Evolutionary conservation across 2,113 vertebrate genomes (phyloP), one percentile per base, ranked within the genome.

Genomic region (Odontophorus gujanensis): DNA sequence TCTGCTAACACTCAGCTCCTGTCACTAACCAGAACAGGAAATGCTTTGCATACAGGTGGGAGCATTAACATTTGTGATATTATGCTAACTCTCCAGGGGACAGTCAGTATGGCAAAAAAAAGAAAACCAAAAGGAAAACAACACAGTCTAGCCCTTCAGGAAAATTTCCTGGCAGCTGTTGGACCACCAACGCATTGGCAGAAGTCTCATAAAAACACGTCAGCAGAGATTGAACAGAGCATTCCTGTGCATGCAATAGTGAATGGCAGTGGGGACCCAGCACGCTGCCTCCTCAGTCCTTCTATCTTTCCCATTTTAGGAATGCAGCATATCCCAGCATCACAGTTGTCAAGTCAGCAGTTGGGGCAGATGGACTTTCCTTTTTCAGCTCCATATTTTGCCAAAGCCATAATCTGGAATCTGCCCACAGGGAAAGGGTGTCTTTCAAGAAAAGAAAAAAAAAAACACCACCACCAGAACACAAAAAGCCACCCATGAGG

Each of bases 231-330:
- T 5, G 45, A 51, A 6, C 62, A 34, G 43, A 87, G 81, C 74
- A 6, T 14, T 0, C 1, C 48, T 53, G 51, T 4, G 32, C 50
- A 8, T 0, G 8, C 50, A 5, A 1, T 0, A 1, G 11, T 0
- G 32, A 72, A 7, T 38, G 2, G 47, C 0, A 1, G n/a, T 36
- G 1, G 2, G 28, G 24, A 22, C 13, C 0, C 0, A 10, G 20
- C 5, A 6, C 0, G 1, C 4, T 2, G 51, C 66, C 50, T 50
- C 69, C 72, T 1, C 3, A 12, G 19, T 36, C 72, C 19, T 5
- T 4, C 82, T 30, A 3, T 11, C 83, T 24, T 47, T 32, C 65
- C 65, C 53, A 57, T 32, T 57, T 21, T 0, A 13, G 51, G 81
- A 68, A 21, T 75, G 4, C 1, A 7, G 80, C 69, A 48, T 32